Conservation (phyloP, 92 coral and sea anemone genomes). For the Muricea muricata region DNA sequence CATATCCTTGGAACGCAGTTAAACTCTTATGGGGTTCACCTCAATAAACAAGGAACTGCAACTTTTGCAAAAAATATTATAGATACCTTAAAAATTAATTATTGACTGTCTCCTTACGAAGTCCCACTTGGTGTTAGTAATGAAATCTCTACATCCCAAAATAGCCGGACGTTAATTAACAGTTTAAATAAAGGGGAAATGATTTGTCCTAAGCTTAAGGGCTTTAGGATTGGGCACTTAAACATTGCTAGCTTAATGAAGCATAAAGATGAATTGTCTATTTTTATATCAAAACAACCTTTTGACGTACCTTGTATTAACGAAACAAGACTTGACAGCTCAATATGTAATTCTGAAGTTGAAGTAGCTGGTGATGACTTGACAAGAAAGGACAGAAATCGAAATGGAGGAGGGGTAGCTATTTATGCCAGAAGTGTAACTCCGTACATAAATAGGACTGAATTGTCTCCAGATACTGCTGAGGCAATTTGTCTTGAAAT, state of each 20-base stretch:
- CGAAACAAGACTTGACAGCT: conserved; percentile 37
- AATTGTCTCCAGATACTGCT: too few relatives aligned
- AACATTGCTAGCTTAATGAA: conserved; percentile 39
- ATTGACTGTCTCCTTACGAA: background rate
- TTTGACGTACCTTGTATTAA: conserved; percentile 30
- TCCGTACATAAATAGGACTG: background rate
- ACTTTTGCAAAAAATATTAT: background rate
- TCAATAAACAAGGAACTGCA: conserved; percentile 19
- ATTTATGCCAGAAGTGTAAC: background rate
- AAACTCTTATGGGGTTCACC: conserved; percentile 10
- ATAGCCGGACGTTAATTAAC: conserved; percentile 4
- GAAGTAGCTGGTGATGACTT: conserved; percentile 20
- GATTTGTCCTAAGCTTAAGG: conserved; percentile 15
- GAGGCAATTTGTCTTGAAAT: too few relatives aligned
- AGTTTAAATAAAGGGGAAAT: background rate
- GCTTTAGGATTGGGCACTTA: conserved; percentile 15
- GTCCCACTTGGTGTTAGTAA: background rate
- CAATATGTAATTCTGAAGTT: conserved; percentile 4
- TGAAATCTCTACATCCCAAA: conserved; percentile 11
- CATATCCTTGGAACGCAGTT: background rate
- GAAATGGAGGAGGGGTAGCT: conserved; percentile 6
- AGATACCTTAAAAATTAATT: background rate
- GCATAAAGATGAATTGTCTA: conserved; percentile 41
- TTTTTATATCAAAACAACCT: conserved; percentile 5
- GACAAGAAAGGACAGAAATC: background rate